Conservation (phyloP, 2,113 vertebrate genomes). For the Plectropomus leopardus region DNA sequence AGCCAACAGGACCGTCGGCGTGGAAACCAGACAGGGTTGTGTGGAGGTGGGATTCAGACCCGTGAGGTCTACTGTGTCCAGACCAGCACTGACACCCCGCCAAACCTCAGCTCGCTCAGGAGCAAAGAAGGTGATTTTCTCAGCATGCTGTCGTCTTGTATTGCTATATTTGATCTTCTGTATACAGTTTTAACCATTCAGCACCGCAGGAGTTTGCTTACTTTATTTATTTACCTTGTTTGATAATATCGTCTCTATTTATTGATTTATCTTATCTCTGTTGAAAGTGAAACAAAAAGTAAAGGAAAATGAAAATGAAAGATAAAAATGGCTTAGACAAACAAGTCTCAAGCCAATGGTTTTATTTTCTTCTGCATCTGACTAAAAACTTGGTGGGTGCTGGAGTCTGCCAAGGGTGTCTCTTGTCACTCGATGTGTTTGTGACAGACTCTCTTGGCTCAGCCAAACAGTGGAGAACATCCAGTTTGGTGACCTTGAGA, state of each 20-base stretch:
- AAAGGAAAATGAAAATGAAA: neutral
- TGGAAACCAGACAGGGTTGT: slow-evolving; percentile 93
- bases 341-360: neutral
- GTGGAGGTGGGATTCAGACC: slow-evolving; percentile 93
- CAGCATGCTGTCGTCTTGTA: neutral
- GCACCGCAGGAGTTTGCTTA: neutral
- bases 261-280: neutral
- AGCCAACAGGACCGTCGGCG: slow-evolving; percentile 96
- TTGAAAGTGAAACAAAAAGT: neutral
- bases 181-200: neutral
- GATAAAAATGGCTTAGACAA: neutral
- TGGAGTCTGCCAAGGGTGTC: neutral
- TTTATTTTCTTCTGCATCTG: neutral
- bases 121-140: slow-evolving; percentile 91
- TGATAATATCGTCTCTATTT: neutral
- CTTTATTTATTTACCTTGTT: neutral
- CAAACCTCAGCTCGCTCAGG: slow-evolving; percentile 85
- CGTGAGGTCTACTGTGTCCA: slow-evolving; percentile 94
- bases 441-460: neutral
- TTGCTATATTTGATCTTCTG: neutral
- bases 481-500: neutral
- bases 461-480: neutral
- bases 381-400: neutral
- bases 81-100: slow-evolving; percentile 82
- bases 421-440: neutral